These are phyloP conservation scores for Festucalex cinctus DNA, from an alignment of 2,113 vertebrate species.

Conservation along the genomic window DNA sequence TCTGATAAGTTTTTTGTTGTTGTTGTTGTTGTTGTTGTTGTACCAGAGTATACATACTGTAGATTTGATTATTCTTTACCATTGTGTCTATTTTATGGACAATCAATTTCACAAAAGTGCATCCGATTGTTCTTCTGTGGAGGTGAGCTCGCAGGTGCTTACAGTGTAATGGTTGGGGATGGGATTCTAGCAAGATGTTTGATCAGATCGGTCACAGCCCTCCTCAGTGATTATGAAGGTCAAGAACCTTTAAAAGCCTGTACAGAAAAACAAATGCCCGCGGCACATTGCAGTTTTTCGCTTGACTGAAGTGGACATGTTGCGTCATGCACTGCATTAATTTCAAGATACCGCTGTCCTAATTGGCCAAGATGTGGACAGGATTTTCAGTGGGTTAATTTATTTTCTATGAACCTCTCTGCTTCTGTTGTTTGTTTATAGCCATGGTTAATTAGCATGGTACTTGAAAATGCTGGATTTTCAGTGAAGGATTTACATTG, in stretches of 20 bases:
- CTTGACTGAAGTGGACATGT: constrained; percentile 25
- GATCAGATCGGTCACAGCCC: constrained; percentile 26
- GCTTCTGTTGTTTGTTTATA: constrained; percentile 27
- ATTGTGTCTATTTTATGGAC: neutral
- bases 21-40: too few species aligned
- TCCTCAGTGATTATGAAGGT: constrained; percentile 49
- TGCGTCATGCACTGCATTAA: constrained; percentile 18
- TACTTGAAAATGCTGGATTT: constrained; percentile 20
- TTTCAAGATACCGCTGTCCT: constrained; percentile 10
- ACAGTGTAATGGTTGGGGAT: constrained; percentile 10
- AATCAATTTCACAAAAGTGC: neutral
- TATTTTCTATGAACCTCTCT: constrained; percentile 14
- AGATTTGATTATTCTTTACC: neutral
- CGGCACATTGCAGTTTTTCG: constrained; percentile 18
- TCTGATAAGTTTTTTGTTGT: neutral
- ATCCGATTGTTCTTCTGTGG: constrained; percentile 9
- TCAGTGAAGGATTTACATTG: constrained; percentile 8
- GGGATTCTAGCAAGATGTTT: constrained; percentile 29
- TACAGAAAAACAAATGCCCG: constrained; percentile 23
- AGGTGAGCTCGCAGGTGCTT: neutral
- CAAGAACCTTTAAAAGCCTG: constrained; percentile 49
- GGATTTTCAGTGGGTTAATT: constrained; percentile 2
- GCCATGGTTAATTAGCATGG: constrained; percentile 31
- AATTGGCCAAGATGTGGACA: neutral
- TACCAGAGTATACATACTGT: neutral